Conservation (phyloP, 2,797 vertebrate genomes). For the Ptychobarbus kaznakovi region DNA sequence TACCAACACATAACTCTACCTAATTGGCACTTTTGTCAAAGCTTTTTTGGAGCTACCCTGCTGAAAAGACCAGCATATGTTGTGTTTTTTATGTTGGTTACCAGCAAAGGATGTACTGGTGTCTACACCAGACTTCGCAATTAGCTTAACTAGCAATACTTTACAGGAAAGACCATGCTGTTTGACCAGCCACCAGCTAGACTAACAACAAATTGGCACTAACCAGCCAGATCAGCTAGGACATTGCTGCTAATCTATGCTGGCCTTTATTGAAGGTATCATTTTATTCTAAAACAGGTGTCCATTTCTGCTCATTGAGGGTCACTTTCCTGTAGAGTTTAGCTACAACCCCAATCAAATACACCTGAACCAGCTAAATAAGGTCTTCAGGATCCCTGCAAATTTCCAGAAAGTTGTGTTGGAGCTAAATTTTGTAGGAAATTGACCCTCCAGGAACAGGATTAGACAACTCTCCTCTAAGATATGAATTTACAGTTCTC, state of each 20-base stretch:
- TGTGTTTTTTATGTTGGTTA: neutral
- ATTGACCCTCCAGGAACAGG: neutral
- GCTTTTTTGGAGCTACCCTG: neutral
- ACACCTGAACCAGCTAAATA: neutral
- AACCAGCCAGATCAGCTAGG: neutral
- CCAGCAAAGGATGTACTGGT: neutral
- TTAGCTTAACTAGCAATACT: neutral
- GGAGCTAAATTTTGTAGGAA: neutral
- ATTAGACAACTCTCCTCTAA: neutral
- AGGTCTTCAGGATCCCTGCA: neutral
- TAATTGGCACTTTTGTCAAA: neutral
- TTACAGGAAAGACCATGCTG: neutral
- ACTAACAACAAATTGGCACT: neutral
- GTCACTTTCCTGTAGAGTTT: neutral
- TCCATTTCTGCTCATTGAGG: neutral
- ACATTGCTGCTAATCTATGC: neutral
- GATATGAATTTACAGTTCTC: neutral
- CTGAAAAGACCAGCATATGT: slow-evolving; percentile 12
- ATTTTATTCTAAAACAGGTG: neutral
- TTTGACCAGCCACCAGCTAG: neutral
- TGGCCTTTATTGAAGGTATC: neutral
- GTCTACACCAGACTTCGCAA: neutral
- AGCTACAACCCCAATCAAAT: neutral
- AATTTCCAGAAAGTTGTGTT: neutral
- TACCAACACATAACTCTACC: neutral